Conservation (phyloP, 1,140 invertebrate genomes). For the Drosophila kepulauana region DNA sequence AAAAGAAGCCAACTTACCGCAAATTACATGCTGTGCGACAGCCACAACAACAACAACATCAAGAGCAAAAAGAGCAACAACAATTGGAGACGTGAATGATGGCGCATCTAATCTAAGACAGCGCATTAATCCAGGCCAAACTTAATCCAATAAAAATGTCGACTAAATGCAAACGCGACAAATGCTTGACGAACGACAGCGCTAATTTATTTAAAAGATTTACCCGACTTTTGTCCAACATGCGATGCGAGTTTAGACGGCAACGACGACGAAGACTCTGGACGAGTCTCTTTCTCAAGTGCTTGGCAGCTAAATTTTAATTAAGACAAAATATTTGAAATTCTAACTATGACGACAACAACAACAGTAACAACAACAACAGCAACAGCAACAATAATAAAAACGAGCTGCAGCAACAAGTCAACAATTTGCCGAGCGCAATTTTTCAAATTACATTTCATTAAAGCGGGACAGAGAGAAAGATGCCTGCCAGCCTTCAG, state of each 20-base stretch:
- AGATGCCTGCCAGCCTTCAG: slow-evolving; percentile 6
- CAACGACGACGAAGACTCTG: slow-evolving; percentile 1
- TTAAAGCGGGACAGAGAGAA: slow-evolving; percentile 50
- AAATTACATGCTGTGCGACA: slow-evolving; percentile 72
- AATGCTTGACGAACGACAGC: slow-evolving; percentile 76
- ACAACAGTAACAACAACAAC: slow-evolving; percentile 45
- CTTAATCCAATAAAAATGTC: slow-evolving; percentile 81
- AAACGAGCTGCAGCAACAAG: slow-evolving; percentile 61
- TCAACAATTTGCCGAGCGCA: slow-evolving; percentile 72
- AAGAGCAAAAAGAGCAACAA: not conserved
- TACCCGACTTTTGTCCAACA: slow-evolving; percentile 67
- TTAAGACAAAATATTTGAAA: slow-evolving; percentile 78
- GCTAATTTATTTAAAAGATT: slow-evolving; percentile 77
- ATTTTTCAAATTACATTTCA: slow-evolving; percentile 81
- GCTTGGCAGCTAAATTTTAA: slow-evolving; percentile 62
- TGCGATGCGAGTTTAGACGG: slow-evolving; percentile 8
- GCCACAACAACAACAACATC: slow-evolving; percentile 26
- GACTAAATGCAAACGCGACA: slow-evolving; percentile 73
- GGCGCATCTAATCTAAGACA: slow-evolving; percentile 69
- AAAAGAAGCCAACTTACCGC: slow-evolving; percentile 53
- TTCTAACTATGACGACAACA: slow-evolving; percentile 58
- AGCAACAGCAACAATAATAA: slow-evolving; percentile 29
- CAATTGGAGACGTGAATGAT: slow-evolving; percentile 59
- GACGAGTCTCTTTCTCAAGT: not conserved
- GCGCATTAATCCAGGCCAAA: slow-evolving; percentile 70